Conservation (phyloP, 2,888 invertebrate genomes). For the Anthrax anthrax region DNA sequence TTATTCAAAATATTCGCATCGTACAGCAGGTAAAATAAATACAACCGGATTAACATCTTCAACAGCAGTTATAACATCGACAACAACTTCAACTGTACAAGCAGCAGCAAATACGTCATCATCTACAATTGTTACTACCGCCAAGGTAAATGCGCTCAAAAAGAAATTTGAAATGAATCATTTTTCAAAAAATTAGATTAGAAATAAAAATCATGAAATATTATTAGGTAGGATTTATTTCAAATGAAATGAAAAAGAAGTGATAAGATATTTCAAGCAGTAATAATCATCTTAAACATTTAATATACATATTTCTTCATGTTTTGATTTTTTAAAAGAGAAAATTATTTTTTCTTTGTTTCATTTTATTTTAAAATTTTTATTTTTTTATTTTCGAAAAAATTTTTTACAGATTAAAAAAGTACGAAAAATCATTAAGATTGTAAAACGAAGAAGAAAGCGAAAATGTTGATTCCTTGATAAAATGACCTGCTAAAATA, state of each 20-base stretch:
- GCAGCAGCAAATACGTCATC: too few species aligned
- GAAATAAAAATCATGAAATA: conserved; percentile 1
- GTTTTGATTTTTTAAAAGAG: too few species aligned
- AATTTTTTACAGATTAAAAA: conserved; percentile 11
- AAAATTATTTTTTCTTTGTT: conserved; percentile 1
- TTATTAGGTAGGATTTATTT: too few species aligned
- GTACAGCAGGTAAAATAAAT: background rate
- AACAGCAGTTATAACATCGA: background rate
- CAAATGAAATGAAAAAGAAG: too few species aligned
- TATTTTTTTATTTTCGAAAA: conserved; percentile 2
- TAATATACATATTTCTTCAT: too few species aligned
- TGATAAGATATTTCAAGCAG: background rate
- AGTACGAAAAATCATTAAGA: conserved; percentile 10
- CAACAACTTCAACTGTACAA: background rate
- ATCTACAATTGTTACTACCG: background rate
- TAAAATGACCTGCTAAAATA: too few species aligned
- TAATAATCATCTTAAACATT: too few species aligned
- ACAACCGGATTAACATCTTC: background rate
- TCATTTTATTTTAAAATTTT: background rate
- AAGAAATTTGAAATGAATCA: conserved; percentile 3
- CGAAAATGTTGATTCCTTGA: conserved; percentile 11
- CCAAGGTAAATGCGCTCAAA: conserved; percentile 7
- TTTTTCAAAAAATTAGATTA: conserved; percentile 2
- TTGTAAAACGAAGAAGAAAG: conserved; percentile 12
- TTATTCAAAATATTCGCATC: conserved; percentile 3